Percentiles rank a stretch among this genome's conserved stretches.
These are phyloP conservation scores for Aquatica leii DNA, from an alignment of 2,888 invertebrate species.

Conservation along the genomic window DNA sequence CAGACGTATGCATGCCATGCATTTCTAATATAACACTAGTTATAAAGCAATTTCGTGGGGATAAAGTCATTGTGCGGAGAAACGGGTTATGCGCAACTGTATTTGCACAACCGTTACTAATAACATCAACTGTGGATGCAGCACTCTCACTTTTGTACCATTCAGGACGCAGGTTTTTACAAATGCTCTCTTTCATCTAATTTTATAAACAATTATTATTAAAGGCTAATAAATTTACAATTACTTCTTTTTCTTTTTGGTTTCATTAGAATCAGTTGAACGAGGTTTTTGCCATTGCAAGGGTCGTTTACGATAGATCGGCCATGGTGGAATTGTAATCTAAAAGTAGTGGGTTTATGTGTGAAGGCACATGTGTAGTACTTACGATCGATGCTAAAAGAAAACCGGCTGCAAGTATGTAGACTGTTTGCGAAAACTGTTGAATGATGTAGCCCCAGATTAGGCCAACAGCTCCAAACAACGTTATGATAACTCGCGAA, in stretches of 20 bases:
- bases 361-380: slow-evolving; percentile 60
- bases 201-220: slow-evolving; percentile 1
- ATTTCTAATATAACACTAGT: slow-evolving; percentile 12
- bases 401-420: slow-evolving; percentile 91
- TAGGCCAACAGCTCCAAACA: slow-evolving; percentile 91
- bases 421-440: slow-evolving; percentile 95
- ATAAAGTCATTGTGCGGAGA: background rate
- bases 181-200: background rate
- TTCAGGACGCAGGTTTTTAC: background rate
- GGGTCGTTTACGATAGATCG: slow-evolving; percentile 88
- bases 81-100: slow-evolving; percentile 2
- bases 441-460: slow-evolving; percentile 94
- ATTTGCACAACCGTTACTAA: background rate
- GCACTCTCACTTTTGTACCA: background rate
- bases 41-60: background rate
- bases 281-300: slow-evolving; percentile 88
- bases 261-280: slow-evolving; percentile 52
- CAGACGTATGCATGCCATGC: slow-evolving; percentile 12
- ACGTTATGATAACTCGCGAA: slow-evolving; percentile 87
- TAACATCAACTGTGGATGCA: slow-evolving; percentile 4
- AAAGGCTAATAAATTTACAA: slow-evolving; percentile 4
- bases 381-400: slow-evolving; percentile 82
- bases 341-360: slow-evolving; percentile 51
- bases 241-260: slow-evolving; percentile 49
- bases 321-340: slow-evolving; percentile 96